phyloP scores from a whole-genome alignment of 2,113 vertebrate genomes.

The Synchiropus splendidus region DNA sequence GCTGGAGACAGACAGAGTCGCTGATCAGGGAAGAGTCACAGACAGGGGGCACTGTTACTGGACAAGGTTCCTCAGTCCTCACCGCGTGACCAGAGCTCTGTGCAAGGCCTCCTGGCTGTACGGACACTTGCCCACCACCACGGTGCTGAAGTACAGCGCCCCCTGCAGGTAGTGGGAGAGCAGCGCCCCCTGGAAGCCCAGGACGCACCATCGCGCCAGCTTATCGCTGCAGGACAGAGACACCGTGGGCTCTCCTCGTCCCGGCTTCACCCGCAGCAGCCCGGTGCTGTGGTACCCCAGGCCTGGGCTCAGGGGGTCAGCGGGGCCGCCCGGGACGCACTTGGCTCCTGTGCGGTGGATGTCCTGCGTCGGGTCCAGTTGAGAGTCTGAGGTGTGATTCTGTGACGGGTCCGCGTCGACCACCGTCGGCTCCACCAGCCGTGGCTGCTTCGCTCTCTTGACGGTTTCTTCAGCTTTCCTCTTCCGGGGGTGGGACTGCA shows the following conservation, averaged over 20 bases:
- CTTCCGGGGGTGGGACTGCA: slow-evolving; percentile 4
- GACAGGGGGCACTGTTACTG: too few species aligned
- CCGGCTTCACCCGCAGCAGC: slow-evolving; percentile 81
- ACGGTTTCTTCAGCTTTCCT: slow-evolving; percentile 8
- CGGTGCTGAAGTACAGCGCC: slow-evolving; percentile 74
- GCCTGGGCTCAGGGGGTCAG: slow-evolving; percentile 68
- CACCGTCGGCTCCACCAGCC: not conserved
- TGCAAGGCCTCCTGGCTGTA: slow-evolving; percentile 74
- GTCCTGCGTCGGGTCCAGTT: slow-evolving; percentile 43
- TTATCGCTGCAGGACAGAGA: slow-evolving; percentile 97
- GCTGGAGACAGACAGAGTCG: slow-evolving; percentile 51
- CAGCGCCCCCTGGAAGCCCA: slow-evolving; percentile 90
- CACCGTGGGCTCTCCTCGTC: slow-evolving; percentile 79
- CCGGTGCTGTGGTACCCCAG: slow-evolving; percentile 73
- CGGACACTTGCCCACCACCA: slow-evolving; percentile 82
- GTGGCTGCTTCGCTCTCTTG: not conserved
- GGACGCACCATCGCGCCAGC: slow-evolving; percentile 66
- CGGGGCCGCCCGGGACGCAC: slow-evolving; percentile 71
- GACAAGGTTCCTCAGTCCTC: not conserved
- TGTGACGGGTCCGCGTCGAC: slow-evolving; percentile 1
- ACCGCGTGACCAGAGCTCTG: slow-evolving; percentile 78
- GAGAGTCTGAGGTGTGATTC: not conserved
- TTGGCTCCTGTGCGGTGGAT: slow-evolving; percentile 87
- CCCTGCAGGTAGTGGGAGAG: slow-evolving; percentile 82
- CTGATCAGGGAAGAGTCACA: too few species aligned